Percentiles rank a stretch among this genome's conserved stretches.
Conservation (phyloP, 2,113 vertebrate genomes). For the Dipodomys stephensi region DNA sequence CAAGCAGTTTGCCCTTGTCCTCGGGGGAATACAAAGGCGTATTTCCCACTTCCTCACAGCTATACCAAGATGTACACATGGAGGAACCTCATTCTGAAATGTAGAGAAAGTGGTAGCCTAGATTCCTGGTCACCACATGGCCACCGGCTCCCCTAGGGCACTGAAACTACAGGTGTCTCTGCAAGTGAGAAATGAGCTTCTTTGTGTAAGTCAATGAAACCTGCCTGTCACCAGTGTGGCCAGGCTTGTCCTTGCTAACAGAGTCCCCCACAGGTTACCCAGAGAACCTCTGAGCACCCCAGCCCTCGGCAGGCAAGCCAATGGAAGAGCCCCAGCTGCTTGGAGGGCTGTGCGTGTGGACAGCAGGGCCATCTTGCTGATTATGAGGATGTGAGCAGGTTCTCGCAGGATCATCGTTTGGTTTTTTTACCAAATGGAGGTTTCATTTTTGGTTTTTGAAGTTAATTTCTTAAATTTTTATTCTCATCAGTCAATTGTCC, state of each 20-base stretch:
- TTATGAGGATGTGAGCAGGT: neutral
- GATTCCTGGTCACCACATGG: neutral
- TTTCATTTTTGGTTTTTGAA: neutral
- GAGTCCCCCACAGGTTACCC: neutral
- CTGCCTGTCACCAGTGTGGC: neutral
- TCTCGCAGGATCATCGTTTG: neutral
- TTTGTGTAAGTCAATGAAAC: neutral
- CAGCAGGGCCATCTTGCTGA: neutral
- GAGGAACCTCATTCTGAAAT: neutral
- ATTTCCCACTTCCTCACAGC: neutral
- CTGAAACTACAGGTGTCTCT: neutral
- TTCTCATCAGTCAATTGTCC: conserved; percentile 3
- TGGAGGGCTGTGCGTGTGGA: neutral
- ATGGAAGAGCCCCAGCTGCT: neutral
- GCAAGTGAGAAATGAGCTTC: neutral
- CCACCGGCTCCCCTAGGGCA: too few relatives aligned
- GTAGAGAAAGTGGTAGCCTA: neutral
- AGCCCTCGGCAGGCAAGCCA: neutral
- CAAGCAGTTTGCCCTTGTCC: too few relatives aligned
- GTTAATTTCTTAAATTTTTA: neutral
- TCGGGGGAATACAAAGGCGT: neutral
- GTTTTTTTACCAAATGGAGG: neutral
- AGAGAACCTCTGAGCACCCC: neutral
- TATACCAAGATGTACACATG: neutral
- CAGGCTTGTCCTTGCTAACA: neutral